Evolutionary conservation across 2,888 invertebrate genomes (phyloP).

Genomic region (Esperia sulphurella): DNA sequence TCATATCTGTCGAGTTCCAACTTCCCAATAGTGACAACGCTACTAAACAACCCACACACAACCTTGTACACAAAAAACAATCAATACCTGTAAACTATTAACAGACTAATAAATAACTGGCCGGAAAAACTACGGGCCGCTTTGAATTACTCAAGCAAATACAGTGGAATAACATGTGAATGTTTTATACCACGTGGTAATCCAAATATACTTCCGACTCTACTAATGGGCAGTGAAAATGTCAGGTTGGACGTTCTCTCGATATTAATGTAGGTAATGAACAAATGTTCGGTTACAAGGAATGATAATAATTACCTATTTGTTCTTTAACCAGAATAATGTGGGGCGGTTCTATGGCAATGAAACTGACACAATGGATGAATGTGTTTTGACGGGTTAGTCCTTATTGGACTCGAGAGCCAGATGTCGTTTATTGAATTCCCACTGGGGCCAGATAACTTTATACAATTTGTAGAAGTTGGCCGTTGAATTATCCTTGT

Average conservation of each 20-base stretch:
- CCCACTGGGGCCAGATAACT: too few species aligned
- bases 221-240: slow-evolving; percentile 6
- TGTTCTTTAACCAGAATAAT: too few species aligned
- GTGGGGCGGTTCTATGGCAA: too few species aligned
- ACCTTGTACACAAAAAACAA: slow-evolving; percentile 9
- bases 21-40: slow-evolving; percentile 10
- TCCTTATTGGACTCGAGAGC: too few species aligned
- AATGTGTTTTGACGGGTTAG: too few species aligned
- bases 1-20: neutral
- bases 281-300: neutral
- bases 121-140: slow-evolving; percentile 11
- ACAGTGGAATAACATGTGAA: slow-evolving; percentile 5
- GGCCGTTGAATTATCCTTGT: too few species aligned
- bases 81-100: slow-evolving; percentile 27
- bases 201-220: slow-evolving; percentile 6
- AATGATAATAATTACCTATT: too few species aligned
- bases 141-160: slow-evolving; percentile 16
- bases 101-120: slow-evolving; percentile 22
- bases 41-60: neutral
- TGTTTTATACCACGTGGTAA: slow-evolving; percentile 5
- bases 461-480: too few species aligned
- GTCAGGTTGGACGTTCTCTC: slow-evolving; percentile 1
- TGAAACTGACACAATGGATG: too few species aligned
- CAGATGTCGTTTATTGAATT: too few species aligned
- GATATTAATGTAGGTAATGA: neutral